Evolutionary conservation across 2,797 vertebrate species (phyloP), one percentile per base, ranked within the genome.

Genomic region (Urocyon cinereoargenteus): DNA sequence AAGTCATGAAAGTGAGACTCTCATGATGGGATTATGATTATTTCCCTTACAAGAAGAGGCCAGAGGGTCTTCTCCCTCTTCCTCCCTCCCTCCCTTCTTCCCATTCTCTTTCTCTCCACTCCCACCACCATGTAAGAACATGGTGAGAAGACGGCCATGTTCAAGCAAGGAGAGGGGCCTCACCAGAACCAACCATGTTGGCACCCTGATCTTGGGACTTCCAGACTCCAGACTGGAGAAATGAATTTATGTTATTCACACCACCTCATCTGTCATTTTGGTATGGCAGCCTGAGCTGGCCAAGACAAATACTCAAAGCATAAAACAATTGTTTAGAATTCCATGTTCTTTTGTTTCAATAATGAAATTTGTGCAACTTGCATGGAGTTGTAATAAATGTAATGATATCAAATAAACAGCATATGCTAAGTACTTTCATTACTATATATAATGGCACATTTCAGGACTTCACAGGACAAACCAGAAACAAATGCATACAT

Each of bases 381-480:
- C 59, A 90, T 75, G 66, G 57, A 95, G 94, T 84, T 70, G 24
- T 40, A 4, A 40, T 34, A 98, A 96, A 97, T 73, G 62, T 94
- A 96, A 73, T 79, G 45, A 86, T 91, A 89, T 19, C 90, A 97
- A 97, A 86, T 96, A 97, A 21, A 92, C 21, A 83, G 36, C 64
- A 96, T 70, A 53, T 90, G 72, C 36, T 96, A 73, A 11, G 11
- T 77, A 93, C 31, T 89, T 97, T 79, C 75, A 85, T 94, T 87
- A 94, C 93, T 89, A 1, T 36, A 36, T 94, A 31, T 90, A 97
- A 97, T 70, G 91, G 95, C 11, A 97, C 75, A 98, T 97, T 97
- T 97, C 86, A 97, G 70, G 34, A 98, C 87, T 72, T 83, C 95
- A 89, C 0, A 97, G 57, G 31, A 98, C 28, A 97, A 73, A 34